Base-by-base conservation (phyloP, 1,140 invertebrate species). In the Manduca sexta region DNA sequence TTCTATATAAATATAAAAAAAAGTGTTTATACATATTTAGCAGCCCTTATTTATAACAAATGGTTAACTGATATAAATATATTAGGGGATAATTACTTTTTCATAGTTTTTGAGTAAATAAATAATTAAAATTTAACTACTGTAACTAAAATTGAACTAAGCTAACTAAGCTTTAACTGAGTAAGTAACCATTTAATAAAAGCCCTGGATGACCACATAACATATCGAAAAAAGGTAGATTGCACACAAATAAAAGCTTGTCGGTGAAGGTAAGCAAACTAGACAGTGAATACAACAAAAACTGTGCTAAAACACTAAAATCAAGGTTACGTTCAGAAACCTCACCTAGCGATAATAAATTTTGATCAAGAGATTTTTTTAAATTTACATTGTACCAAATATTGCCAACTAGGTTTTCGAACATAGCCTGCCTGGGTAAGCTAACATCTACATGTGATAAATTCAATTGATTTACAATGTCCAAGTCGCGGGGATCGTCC, bases 271-370 rank as follows among this genome's bases (percentile, higher is more conserved):
- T 26, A 43, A 30, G 47, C 47, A 52, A 46, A 49, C 17, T 16
- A 33, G 2, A 12, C n/a, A 37, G 30, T 47, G 41, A 29, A 41
- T 47, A 1, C 45, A 49, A 49, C 46, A 58, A 63, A 49, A 60
- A 56, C 39, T 52, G 45, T 42, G 29, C 48, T 60, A 60, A 66
- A 60, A 73, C 64, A 66, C 67, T 61, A 56, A 54, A 64, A 58
- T 54, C 49, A 74, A 81, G 77, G 77, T 78, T 84, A 84, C 77
- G 81, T 84, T 84, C 81, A 83, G 75, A 82, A 84, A 84, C 78
- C 78, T 64, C 58, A 70, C 57, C 69, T 70, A 61, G 26, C 44
- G 41, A 56, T 42, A 49, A 52, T n/a, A 59, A 16, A 49, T 18
- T 40, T 40, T 30, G 21, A n/a, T n/a, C 21, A 2, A 5, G 4